Base-by-base conservation (phyloP, 1,140 invertebrate genomes). In the Thalassaphorura encarpata region DNA sequence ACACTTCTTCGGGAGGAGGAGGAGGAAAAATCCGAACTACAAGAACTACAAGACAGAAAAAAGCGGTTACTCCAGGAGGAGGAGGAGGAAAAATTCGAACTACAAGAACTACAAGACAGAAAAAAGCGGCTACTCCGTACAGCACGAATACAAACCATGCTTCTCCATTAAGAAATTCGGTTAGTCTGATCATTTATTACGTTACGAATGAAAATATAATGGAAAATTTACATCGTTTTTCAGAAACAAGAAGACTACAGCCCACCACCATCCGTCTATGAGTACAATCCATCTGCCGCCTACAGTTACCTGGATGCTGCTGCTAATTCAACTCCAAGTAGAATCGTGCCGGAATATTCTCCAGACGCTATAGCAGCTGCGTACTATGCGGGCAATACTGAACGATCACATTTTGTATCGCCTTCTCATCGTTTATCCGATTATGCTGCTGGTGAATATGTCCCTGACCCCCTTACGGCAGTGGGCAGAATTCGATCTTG, bases 211-310 rank as follows among this genome's bases (percentile, higher is more conserved):
- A n/a, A n/a, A n/a, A n/a, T 46, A 31, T 40, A 39, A 29, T 43
- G 33, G 23, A 21, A 46, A 13, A 45, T 39, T 45, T 42, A 47
- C 3, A 43, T 23, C n/a, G n/a, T n/a, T n/a, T n/a, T n/a, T n/a
- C 43, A 58, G 43, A 58, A 58, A 5, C 13, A 26, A 18, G 52
- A 60, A 39, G 58, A 64, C 29, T 64, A 56, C 53, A 61, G 58
- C 55, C 58, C 61, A 19, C 2, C 62, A 13, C 63, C 68, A n/a
- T 55, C 66, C 11, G 60, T 56, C 21, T 62, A 55, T 33, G 61
- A 59, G 26, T 55, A 58, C 55, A 56, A 56, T 48, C 29, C 60
- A 6, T 43, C 60, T 29, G 26, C 52, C 29, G 29, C 52, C 53
- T 52, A 59, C 46, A 45, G 56, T 3, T 16, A 16, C 23, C 5